Evolutionary conservation across 2,797 vertebrate genomes (phyloP).

Genomic region (Artibeus lituratus): DNA sequence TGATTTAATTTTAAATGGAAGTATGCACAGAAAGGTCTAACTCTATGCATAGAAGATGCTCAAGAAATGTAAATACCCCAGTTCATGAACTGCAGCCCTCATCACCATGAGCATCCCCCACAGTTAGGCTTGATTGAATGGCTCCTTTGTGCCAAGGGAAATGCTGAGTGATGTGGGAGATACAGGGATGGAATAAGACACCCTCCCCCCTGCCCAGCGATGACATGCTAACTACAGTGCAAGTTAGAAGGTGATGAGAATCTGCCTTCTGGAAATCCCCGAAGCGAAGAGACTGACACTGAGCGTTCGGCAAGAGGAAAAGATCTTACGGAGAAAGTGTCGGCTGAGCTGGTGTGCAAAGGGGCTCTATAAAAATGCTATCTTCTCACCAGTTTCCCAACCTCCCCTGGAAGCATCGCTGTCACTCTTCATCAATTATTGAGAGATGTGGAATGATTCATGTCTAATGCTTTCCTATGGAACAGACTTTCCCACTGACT

Average conservation of each 20-base stretch:
- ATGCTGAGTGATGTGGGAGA: not conserved
- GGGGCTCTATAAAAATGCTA: not conserved
- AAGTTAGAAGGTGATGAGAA: not conserved
- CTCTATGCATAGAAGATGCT: not conserved
- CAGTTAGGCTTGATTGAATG: not conserved
- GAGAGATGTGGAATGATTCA: not conserved
- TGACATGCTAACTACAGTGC: not conserved
- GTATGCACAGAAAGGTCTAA: not conserved
- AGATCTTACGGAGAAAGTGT: not conserved
- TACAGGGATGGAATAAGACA: not conserved
- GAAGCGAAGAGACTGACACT: not conserved
- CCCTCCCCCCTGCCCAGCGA: not conserved
- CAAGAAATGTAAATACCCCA: not conserved
- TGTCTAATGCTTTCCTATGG: slow-evolving; percentile 25
- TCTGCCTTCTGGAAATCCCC: not conserved
- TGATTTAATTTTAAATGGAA: not conserved
- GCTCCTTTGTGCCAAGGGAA: not conserved
- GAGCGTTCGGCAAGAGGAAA: not conserved
- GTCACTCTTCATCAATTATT: slow-evolving; percentile 35
- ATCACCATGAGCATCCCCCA: not conserved
- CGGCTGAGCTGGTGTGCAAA: not conserved
- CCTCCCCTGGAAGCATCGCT: not conserved
- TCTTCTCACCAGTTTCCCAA: not conserved
- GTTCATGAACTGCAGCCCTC: not conserved
- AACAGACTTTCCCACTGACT: not conserved